Evolutionary conservation across 2,113 vertebrate species (phyloP).

Genomic region (Chionis minor): DNA sequence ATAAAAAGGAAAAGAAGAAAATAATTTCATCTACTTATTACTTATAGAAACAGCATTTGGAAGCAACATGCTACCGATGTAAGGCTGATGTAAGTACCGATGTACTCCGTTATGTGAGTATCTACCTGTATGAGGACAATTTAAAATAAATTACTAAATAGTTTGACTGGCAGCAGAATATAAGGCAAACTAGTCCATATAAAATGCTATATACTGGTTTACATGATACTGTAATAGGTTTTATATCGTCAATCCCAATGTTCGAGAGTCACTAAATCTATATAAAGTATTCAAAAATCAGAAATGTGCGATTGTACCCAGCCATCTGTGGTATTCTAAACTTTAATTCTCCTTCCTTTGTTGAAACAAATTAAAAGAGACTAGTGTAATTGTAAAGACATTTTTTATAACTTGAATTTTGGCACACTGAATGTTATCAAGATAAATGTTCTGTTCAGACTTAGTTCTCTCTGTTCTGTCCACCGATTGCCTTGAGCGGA

Average conservation of each 20-base stretch:
- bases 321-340: background rate
- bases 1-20: background rate
- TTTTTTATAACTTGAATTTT: background rate
- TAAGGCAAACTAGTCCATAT: background rate
- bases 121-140: background rate
- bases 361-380: constrained; percentile 7
- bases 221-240: background rate
- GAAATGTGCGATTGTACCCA: rapidly evolving
- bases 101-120: background rate
- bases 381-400: constrained; percentile 19
- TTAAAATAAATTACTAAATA: background rate
- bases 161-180: background rate
- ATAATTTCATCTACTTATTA: background rate
- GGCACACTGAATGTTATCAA: background rate
- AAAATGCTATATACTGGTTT: background rate
- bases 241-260: background rate
- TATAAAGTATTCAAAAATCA: background rate
- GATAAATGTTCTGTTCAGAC: constrained; percentile 12
- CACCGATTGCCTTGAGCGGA: background rate
- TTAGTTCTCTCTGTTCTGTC: background rate
- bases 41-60: background rate
- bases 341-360: background rate
- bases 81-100: background rate
- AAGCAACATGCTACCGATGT: background rate
- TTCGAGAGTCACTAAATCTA: background rate